phyloP scores from a whole-genome alignment of 1,140 invertebrate genomes.

The Globodera ellingtonae region DNA sequence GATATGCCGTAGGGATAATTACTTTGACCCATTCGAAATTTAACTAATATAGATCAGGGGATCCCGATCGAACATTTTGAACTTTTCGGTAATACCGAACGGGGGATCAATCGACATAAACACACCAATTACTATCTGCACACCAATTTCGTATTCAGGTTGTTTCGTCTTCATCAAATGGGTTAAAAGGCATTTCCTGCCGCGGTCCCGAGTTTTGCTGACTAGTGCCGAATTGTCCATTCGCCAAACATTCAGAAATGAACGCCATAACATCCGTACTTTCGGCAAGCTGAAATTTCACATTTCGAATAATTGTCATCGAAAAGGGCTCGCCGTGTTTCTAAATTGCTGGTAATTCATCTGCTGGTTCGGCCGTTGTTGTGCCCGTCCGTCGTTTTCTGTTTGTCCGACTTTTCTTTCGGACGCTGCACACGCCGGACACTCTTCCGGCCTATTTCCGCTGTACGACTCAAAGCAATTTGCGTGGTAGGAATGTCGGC shows the following conservation, averaged over 20 bases:
- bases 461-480: conserved; percentile 54
- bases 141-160: neutral
- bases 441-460: conserved; percentile 22
- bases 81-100: too few species aligned
- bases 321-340: conserved; percentile 1
- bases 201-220: neutral
- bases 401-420: conserved; percentile 14
- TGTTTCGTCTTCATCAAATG: neutral
- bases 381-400: neutral
- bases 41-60: too few species aligned
- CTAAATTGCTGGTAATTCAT: conserved; percentile 31
- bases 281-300: conserved; percentile 17
- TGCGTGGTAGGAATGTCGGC: conserved; percentile 52
- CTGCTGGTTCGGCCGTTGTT: neutral
- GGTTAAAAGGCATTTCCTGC: neutral
- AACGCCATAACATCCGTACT: conserved; percentile 26
- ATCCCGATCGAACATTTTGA: too few species aligned
- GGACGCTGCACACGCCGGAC: conserved; percentile 15
- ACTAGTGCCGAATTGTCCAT: conserved; percentile 4
- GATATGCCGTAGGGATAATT: too few species aligned
- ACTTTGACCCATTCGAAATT: too few species aligned
- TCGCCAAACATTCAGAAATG: conserved; percentile 19
- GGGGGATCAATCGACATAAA: too few species aligned
- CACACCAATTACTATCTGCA: too few species aligned
- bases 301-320: neutral